Conservation (phyloP, 2,113 vertebrate genomes). For the Mohoua ochrocephala region DNA sequence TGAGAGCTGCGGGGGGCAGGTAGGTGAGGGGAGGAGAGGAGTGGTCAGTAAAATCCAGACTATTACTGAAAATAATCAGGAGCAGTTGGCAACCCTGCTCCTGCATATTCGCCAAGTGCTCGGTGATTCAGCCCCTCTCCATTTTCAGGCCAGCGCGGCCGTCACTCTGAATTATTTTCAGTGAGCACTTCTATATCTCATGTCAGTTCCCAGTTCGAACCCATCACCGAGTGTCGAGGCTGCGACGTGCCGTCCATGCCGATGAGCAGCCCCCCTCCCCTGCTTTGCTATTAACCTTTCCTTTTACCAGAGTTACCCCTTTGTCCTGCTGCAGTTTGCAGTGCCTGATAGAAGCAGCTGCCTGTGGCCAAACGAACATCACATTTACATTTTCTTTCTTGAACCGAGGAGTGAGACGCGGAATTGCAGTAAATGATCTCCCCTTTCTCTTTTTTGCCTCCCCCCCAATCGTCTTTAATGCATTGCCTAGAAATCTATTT, state of each 20-base stretch:
- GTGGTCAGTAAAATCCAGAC: slow-evolving; percentile 24
- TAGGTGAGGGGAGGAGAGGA: slow-evolving; percentile 1
- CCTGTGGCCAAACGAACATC: slow-evolving; percentile 52
- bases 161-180: slow-evolving; percentile 97
- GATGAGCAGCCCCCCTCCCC: slow-evolving; percentile 78
- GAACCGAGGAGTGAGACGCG: background rate
- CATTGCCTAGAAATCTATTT: slow-evolving; percentile 34
- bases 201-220: slow-evolving; percentile 90
- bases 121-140: slow-evolving; percentile 59
- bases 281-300: slow-evolving; percentile 89
- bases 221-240: slow-evolving; percentile 85
- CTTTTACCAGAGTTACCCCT: slow-evolving; percentile 70
- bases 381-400: slow-evolving; percentile 62
- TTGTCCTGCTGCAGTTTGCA: slow-evolving; percentile 69
- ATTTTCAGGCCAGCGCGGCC: slow-evolving; percentile 80
- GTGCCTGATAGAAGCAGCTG: slow-evolving; percentile 60
- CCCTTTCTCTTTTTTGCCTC: background rate
- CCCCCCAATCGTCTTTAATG: background rate
- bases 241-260: slow-evolving; percentile 83
- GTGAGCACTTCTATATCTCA: slow-evolving; percentile 89
- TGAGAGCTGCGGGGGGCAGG: background rate
- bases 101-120: slow-evolving; percentile 42
- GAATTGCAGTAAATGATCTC: slow-evolving; percentile 41
- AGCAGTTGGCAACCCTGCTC: slow-evolving; percentile 33
- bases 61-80: slow-evolving; percentile 8